Evolutionary conservation across 2,113 vertebrate genomes (phyloP), one percentile per base, ranked within the genome.

Genomic region (Taurulus bubalis): DNA sequence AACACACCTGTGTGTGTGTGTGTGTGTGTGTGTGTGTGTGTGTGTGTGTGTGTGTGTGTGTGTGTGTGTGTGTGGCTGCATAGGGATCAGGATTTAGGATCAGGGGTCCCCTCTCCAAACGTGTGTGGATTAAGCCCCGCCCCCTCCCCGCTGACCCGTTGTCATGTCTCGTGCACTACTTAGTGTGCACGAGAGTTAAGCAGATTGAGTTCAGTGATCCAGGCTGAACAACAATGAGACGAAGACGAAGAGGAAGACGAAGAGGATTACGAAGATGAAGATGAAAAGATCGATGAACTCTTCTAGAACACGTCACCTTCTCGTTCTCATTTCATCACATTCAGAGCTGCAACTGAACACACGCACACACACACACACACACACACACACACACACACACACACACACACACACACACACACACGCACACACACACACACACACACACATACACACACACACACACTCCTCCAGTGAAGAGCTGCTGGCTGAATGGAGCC

Each of bases 161-260:
- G 91, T 92, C 30, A 6, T 42, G 82, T 92, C 92, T 85, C 90
- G 89, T 92, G 92, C 88, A 77, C 78, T 73, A 42, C 12, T n/a
- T 47, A 65, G 28, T 2, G 62, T 71, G 71, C 84, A 84, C 81
- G 36, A 53, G 24, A 55, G 49, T 49, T 51, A 8, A n/a, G 24
- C 4, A 26, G 22, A 53, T n/a, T 9, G 8, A n/a, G 47, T 9
- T 24, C 22, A 16, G 12, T 45, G 42, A 47, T 47, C 7, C 47
- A 15, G 18, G 18, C 42, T 38, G 36, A 18, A 24, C 49, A 9
- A 53, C 22, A n/a, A 22, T 4, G 22, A 10, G 51, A 53, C n/a
- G 49, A 53, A 10, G 51, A 53, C n/a, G 49, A 53, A 40, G 38
- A 42, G 1, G 12, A 42, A 42, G 40, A 42, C 8, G 49, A 8